A percentile compares a stretch with the other conserved stretches of the same genome.
These are phyloP conservation scores for Agrochola macilenta DNA, from an alignment of 2,888 invertebrate species.

Conservation along the genomic window DNA sequence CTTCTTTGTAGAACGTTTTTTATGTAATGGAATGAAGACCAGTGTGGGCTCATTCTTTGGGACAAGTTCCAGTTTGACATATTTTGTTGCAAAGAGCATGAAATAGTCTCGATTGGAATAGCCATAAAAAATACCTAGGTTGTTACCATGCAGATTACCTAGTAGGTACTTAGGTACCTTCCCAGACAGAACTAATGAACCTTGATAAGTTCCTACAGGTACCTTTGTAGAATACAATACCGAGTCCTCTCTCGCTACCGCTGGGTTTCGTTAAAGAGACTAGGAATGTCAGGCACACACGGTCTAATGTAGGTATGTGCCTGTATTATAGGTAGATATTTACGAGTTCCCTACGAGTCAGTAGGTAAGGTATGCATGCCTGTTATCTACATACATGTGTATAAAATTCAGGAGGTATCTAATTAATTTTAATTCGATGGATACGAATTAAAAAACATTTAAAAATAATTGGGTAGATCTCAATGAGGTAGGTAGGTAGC, in stretches of 20 bases:
- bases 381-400: conserved; percentile 49
- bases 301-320: neutral
- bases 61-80: no score
- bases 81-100: no score
- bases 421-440: conserved; percentile 47
- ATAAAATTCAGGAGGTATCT: conserved; percentile 36
- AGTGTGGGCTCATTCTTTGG: neutral
- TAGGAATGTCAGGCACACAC: neutral
- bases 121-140: no score
- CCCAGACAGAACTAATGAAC: no score
- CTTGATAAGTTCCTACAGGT: neutral
- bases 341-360: neutral
- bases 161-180: no score
- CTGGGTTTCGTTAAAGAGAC: neutral
- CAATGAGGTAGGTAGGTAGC: conserved; percentile 32
- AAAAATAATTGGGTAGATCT: conserved; percentile 48
- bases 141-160: no score
- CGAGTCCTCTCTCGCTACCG: neutral
- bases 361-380: neutral
- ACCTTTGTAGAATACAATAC: neutral
- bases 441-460: conserved; percentile 48
- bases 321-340: neutral
- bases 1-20: neutral
- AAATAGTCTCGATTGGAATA: neutral
- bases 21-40: neutral